These are phyloP conservation scores for Hucho hucho DNA, from an alignment of 2,113 vertebrate genomes.

Conservation along the genomic window DNA sequence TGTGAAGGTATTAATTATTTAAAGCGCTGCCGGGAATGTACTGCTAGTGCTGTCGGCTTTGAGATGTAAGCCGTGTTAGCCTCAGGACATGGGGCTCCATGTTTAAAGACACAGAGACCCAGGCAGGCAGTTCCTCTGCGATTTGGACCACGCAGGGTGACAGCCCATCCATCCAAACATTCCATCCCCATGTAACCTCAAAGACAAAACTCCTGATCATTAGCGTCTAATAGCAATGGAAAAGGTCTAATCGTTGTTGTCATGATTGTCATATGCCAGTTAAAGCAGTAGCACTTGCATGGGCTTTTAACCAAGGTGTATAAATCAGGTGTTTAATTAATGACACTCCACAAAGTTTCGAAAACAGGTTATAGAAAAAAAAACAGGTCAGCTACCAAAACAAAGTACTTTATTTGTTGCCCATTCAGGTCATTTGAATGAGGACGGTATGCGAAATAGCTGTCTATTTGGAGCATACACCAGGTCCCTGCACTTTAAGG, in stretches of 20 bases:
- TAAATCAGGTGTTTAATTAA: no score
- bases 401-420: constrained; percentile 4
- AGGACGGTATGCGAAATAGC: neutral
- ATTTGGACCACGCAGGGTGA: neutral
- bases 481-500: neutral
- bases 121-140: neutral
- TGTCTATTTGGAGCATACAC: constrained; percentile 7
- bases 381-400: neutral
- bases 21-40: constrained; percentile 16
- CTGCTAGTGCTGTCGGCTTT: constrained; percentile 18
- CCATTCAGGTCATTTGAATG: constrained; percentile 11
- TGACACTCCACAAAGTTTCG: no score
- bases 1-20: constrained; percentile 52
- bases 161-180: no score
- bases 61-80: constrained; percentile 24
- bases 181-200: no score
- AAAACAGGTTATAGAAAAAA: no score
- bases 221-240: no score
- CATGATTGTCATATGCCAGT: no score
- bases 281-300: no score
- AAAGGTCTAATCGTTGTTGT: neutral
- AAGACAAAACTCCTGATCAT: no score
- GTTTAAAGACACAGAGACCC: constrained; percentile 12
- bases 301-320: no score
- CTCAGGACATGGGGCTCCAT: constrained; percentile 29